Percentiles rank a stretch among this genome's conserved stretches.
Conservation (phyloP, 2,113 vertebrate genomes). For the Nesoenas mayeri region DNA sequence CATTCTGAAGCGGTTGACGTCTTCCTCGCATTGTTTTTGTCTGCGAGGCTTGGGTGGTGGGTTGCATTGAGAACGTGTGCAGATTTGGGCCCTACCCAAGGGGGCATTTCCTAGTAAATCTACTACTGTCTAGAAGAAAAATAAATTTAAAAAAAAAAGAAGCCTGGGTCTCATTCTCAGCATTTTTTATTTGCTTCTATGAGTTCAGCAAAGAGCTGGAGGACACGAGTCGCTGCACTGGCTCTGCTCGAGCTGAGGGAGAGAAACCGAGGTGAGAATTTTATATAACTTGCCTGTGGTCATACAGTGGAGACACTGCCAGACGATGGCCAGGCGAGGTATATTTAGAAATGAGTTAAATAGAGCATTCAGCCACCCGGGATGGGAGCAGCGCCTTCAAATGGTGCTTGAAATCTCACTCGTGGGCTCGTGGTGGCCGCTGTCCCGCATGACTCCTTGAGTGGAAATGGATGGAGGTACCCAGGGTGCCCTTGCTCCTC, state of each 20-base stretch:
- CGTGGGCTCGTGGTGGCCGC: not conserved
- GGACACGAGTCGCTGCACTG: not conserved
- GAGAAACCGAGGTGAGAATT: conserved; percentile 28
- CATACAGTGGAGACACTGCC: not conserved
- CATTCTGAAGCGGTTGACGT: not conserved
- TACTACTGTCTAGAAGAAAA: not conserved
- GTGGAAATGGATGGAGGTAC: not conserved
- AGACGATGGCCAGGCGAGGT: not conserved
- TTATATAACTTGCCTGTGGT: not conserved
- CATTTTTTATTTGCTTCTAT: conserved; percentile 12
- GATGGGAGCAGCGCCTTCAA: not conserved
- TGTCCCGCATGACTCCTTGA: rapidly evolving
- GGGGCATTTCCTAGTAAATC: not conserved
- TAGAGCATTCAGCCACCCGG: not conserved
- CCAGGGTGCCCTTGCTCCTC: not conserved
- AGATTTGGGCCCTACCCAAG: not conserved
- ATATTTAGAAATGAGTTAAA: conserved; percentile 47
- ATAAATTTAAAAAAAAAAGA: not conserved
- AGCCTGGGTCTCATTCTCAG: not conserved
- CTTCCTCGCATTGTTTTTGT: not conserved
- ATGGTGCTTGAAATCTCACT: not conserved
- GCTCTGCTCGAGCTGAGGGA: not conserved
- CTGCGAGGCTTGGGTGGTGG: not conserved
- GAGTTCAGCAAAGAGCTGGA: conserved; percentile 8
- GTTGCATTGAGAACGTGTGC: not conserved